Evolutionary conservation across 2,797 vertebrate genomes (phyloP).

Genomic region (Cirrhinus mrigala): DNA sequence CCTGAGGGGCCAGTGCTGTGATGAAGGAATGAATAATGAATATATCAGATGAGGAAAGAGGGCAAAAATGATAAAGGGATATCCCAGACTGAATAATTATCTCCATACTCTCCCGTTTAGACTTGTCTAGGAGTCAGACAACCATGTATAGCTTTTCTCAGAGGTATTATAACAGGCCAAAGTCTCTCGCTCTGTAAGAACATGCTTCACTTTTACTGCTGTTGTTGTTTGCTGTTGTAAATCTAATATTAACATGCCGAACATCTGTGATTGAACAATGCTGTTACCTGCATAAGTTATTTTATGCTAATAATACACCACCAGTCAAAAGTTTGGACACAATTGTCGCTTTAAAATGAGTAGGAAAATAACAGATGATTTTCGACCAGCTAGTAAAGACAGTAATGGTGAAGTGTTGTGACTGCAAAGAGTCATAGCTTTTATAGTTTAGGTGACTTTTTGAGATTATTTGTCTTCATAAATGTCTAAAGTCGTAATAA

Average conservation of each 20-base stretch:
- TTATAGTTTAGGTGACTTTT: not conserved
- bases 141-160: slow-evolving; percentile 28
- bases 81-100: slow-evolving; percentile 54
- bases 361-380: not conserved
- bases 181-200: not conserved
- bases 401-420: not conserved
- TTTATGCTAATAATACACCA: not conserved
- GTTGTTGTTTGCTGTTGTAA: slow-evolving; percentile 31
- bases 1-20: slow-evolving; percentile 65
- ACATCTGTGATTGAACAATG: not conserved
- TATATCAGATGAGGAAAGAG: slow-evolving; percentile 66
- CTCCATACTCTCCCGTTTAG: slow-evolving; percentile 34
- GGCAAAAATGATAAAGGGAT: slow-evolving; percentile 55
- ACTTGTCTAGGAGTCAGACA: slow-evolving; percentile 35
- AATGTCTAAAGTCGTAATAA: not conserved
- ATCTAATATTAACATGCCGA: not conserved
- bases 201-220: not conserved
- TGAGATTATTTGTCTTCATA: not conserved
- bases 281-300: not conserved
- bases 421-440: not conserved
- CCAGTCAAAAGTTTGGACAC: not conserved
- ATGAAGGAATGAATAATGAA: slow-evolving; percentile 73
- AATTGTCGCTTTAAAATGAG: not conserved
- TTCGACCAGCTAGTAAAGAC: not conserved
- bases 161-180: slow-evolving; percentile 26